Evolutionary conservation across 30 jellyfish, hydroid and myxozoan species (phyloP).

Genomic region (Euphysa ruthae): DNA sequence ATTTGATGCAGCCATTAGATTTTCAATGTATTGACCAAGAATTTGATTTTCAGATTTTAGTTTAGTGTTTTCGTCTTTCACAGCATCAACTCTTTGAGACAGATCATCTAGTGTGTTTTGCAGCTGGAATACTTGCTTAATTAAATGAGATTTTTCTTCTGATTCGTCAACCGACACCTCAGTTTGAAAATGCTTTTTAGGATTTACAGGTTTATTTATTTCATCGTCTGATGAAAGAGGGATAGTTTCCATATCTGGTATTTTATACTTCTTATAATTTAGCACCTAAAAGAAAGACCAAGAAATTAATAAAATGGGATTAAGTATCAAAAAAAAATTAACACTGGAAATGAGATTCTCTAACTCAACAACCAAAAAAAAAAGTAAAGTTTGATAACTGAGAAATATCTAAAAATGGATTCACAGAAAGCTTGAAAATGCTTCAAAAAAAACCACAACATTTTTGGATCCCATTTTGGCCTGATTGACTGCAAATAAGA

Average conservation of each 20-base stretch:
- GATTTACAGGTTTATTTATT: not conserved
- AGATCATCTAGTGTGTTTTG: conserved; percentile 89
- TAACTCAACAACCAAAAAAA: too few relatives aligned
- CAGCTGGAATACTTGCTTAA: conserved; percentile 69
- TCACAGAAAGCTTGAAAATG: too few relatives aligned
- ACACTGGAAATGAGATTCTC: too few relatives aligned
- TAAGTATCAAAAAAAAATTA: too few relatives aligned
- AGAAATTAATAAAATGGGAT: too few relatives aligned
- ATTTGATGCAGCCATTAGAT: conserved; percentile 93
- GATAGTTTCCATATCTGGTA: conserved; percentile 28
- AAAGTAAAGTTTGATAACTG: too few relatives aligned
- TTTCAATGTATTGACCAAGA: conserved; percentile 93
- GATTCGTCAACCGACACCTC: conserved; percentile 17
- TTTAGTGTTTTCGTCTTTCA: conserved; percentile 84
- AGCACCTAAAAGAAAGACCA: too few relatives aligned
- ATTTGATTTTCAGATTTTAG: conserved; percentile 91
- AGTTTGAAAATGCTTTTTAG: not conserved
- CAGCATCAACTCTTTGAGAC: conserved; percentile 96
- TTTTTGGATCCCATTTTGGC: too few relatives aligned
- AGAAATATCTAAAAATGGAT: too few relatives aligned
- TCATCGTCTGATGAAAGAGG: conserved; percentile 53
- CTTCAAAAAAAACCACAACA: too few relatives aligned
- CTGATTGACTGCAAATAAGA: too few relatives aligned
- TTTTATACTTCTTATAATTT: conserved; percentile 10
- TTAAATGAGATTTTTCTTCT: conserved; percentile 58